Percentiles rank a stretch among this genome's conserved stretches.
phyloP scores from a whole-genome alignment of 2,797 vertebrate genomes.

The Onychomys leucogaster region DNA sequence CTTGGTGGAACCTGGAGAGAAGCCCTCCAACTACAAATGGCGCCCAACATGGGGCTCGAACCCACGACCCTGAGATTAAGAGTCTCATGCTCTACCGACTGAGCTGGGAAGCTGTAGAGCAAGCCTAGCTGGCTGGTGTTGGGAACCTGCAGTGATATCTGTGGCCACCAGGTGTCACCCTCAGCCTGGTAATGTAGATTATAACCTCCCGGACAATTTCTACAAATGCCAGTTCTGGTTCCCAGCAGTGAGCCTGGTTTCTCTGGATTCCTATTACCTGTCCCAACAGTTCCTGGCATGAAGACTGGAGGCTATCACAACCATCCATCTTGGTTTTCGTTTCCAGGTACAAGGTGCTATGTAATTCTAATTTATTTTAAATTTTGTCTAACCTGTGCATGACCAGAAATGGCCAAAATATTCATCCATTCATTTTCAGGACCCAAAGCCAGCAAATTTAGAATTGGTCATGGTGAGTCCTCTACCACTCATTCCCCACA shows the following conservation, averaged over 20 bases:
- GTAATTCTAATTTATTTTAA: constrained; percentile 50
- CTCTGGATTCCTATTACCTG: background rate
- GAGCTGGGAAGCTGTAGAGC: background rate
- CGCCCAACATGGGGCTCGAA: no score
- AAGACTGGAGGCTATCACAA: background rate
- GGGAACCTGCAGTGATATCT: background rate
- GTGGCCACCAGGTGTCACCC: constrained; percentile 71
- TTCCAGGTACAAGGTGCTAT: background rate
- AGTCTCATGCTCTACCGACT: no score
- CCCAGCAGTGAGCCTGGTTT: background rate
- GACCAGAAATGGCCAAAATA: background rate
- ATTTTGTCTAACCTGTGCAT: background rate
- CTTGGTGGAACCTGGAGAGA: no score
- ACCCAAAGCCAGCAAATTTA: constrained; percentile 8
- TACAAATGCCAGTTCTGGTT: background rate
- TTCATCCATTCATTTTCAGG: constrained; percentile 50
- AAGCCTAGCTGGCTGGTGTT: background rate
- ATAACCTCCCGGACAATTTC: background rate
- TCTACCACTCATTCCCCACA: background rate
- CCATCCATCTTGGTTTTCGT: background rate
- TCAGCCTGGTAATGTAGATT: constrained; percentile 54
- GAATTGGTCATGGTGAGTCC: background rate
- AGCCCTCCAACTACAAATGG: no score
- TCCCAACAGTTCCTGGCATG: background rate
- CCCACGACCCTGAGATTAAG: no score